Evolutionary conservation across 2,888 invertebrate genomes (phyloP).

Genomic region (Orchestes rusci): DNA sequence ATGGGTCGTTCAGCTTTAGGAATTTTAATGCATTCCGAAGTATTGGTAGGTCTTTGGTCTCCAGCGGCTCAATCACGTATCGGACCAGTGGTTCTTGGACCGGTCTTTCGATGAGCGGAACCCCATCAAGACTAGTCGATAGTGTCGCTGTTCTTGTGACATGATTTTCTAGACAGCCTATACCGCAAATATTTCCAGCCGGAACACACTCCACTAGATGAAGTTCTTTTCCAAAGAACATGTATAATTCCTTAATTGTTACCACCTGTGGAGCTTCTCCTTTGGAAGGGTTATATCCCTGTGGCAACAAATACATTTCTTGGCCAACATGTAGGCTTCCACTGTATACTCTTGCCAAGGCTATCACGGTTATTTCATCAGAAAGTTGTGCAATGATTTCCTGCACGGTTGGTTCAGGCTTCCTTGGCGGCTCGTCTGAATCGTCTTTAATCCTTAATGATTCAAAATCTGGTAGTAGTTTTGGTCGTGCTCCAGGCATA

Average conservation of each 20-base stretch:
- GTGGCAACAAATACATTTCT: conserved; percentile 74
- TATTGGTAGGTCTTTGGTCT: conserved; percentile 69
- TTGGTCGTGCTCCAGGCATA: conserved; percentile 52
- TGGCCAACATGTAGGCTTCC: conserved; percentile 73
- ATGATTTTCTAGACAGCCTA: conserved; percentile 77
- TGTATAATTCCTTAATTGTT: conserved; percentile 68
- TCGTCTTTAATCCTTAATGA: conserved; percentile 4
- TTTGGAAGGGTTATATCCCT: conserved; percentile 72
- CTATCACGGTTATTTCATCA: conserved; percentile 63
- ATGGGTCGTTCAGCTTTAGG: conserved; percentile 90
- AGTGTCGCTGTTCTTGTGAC: conserved; percentile 87
- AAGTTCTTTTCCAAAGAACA: conserved; percentile 90
- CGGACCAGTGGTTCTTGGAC: conserved; percentile 79
- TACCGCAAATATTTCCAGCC: conserved; percentile 87
- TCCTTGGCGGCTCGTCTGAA: conserved; percentile 8
- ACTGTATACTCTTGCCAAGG: conserved; percentile 89
- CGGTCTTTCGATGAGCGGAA: conserved; percentile 78
- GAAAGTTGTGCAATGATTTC: conserved; percentile 20
- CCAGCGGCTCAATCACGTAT: conserved; percentile 86
- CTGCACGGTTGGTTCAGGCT: conserved; percentile 19
- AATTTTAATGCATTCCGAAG: conserved; percentile 71
- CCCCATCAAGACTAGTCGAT: conserved; percentile 71
- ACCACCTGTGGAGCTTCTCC: conserved; percentile 49
- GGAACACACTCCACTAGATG: conserved; percentile 70
- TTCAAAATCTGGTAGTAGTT: conserved; percentile 5